Evolutionary conservation across 2,888 invertebrate species (phyloP).

Genomic region (Watsonalla binaria): DNA sequence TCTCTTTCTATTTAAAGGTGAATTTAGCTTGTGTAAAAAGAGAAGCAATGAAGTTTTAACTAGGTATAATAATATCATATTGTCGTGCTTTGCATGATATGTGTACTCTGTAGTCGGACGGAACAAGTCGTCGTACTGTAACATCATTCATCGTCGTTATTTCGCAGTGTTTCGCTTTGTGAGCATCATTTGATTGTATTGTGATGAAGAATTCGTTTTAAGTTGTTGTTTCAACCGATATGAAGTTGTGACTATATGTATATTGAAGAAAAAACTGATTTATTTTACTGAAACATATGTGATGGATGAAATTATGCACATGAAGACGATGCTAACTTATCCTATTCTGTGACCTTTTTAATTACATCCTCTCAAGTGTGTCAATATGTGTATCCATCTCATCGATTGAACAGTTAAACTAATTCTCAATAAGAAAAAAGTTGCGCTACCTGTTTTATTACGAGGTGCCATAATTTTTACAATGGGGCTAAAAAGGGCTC

Average conservation of each 20-base stretch:
- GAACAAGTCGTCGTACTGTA: conserved; percentile 23
- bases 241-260: background rate
- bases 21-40: background rate
- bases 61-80: background rate
- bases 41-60: background rate
- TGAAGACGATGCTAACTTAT: conserved; percentile 13
- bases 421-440: conserved; percentile 37
- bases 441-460: conserved; percentile 50
- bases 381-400: conserved; percentile 49
- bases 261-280: background rate
- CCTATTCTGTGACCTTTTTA: conserved; percentile 62
- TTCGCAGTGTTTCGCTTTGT: conserved; percentile 59
- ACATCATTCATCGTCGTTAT: conserved; percentile 56
- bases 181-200: conserved; percentile 43
- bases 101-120: background rate
- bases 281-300: background rate
- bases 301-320: conserved; percentile 12
- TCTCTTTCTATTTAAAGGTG: background rate
- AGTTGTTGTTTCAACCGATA: conserved; percentile 21
- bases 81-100: background rate
- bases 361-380: conserved; percentile 45
- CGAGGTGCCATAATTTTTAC: conserved; percentile 53
- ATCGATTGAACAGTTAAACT: conserved; percentile 40
- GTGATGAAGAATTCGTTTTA: conserved; percentile 12
- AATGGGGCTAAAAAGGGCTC: conserved; percentile 72